A percentile compares a stretch with the other conserved stretches of the same genome.
Evolutionary conservation across 2,113 vertebrate genomes (phyloP).

Genomic region (Asarcornis scutulata): DNA sequence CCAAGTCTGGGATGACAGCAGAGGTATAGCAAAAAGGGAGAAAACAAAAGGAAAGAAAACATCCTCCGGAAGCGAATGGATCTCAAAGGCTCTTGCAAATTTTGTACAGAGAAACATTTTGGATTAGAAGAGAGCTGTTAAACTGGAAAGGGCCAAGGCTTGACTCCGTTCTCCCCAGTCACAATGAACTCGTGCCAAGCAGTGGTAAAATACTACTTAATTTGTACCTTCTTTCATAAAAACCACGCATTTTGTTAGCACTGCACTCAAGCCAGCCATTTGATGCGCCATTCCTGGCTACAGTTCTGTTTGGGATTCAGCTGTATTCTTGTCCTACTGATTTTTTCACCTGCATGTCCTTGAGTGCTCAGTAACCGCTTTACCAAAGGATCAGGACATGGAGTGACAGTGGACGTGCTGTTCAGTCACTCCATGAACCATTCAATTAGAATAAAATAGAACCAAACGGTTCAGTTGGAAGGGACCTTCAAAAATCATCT

Average conservation of each 20-base stretch:
- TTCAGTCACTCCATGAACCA: not conserved
- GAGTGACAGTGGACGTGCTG: not conserved
- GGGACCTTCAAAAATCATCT: too few species aligned
- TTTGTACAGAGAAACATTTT: not conserved
- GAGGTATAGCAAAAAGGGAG: not conserved
- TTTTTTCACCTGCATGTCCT: not conserved
- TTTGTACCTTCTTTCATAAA: not conserved
- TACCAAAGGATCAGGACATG: not conserved
- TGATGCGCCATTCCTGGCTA: not conserved
- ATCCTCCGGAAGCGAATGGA: not conserved
- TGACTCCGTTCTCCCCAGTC: not conserved
- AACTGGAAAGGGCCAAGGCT: too few species aligned
- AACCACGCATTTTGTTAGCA: not conserved
- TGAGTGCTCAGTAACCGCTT: not conserved
- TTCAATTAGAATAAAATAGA: not conserved
- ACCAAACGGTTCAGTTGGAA: too few species aligned
- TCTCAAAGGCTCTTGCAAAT: not conserved
- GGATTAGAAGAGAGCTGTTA: not conserved
- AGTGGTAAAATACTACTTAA: accelerated
- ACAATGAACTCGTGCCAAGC: not conserved
- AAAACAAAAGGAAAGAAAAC: not conserved
- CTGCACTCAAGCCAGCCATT: not conserved
- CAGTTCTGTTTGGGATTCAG: not conserved
- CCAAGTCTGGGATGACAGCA: not conserved
- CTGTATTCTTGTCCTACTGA: not conserved